A percentile compares a stretch with the other conserved stretches of the same genome.
Evolutionary conservation across 2,113 vertebrate species (phyloP).

Genomic region (Gallinago jamesoni): DNA sequence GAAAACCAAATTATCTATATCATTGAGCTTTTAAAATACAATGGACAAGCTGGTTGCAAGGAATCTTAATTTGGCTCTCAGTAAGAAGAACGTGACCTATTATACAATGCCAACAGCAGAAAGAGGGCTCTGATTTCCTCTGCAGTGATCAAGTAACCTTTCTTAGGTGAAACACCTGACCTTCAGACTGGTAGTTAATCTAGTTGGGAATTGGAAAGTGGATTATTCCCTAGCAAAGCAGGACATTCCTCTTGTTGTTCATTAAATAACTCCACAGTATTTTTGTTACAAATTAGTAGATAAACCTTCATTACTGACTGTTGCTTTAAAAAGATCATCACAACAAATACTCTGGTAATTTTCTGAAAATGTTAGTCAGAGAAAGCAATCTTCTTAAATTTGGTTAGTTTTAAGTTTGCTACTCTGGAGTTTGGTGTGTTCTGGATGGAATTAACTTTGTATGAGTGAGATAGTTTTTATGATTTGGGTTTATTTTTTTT

Average conservation of each 20-base stretch:
- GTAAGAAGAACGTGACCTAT: background rate
- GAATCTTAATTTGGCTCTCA: background rate
- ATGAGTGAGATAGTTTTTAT: constrained; percentile 9
- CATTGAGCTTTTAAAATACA: background rate
- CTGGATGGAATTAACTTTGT: background rate
- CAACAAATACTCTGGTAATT: background rate
- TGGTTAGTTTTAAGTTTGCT: background rate
- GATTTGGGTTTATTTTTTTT: background rate
- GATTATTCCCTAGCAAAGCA: background rate
- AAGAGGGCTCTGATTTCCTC: background rate
- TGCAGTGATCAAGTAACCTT: background rate
- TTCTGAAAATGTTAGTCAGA: background rate
- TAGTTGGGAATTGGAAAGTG: background rate
- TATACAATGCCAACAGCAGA: background rate
- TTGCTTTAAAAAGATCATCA: background rate
- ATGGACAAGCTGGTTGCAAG: background rate
- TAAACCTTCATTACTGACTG: background rate
- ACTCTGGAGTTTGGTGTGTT: background rate
- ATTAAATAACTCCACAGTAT: background rate
- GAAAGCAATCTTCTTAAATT: background rate
- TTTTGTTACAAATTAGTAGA: background rate
- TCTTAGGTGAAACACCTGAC: background rate
- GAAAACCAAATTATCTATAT: background rate
- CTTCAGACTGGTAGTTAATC: background rate
- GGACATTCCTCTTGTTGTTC: background rate